A percentile compares a stretch with the other conserved stretches of the same genome.
These are phyloP conservation scores for Lepisosteus oculatus DNA, from an alignment of 2,113 vertebrate species.

Conservation along the genomic window DNA sequence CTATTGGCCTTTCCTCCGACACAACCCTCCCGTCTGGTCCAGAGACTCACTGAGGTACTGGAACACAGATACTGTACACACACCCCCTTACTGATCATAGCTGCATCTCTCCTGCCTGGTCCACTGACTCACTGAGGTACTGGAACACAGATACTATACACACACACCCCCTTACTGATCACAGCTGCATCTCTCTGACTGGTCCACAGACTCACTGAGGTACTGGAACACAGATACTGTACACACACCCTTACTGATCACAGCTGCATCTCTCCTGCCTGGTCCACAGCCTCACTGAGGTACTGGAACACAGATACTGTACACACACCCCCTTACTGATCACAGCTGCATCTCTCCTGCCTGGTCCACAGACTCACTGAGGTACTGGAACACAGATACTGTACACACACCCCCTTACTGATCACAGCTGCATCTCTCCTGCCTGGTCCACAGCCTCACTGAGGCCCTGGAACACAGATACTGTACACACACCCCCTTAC, in stretches of 20 bases:
- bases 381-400: conserved; percentile 51
- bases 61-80: too few species aligned
- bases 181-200: too few species aligned
- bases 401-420: background rate
- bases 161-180: background rate
- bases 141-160: background rate
- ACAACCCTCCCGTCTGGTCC: too few species aligned
- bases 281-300: too few species aligned
- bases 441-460: background rate
- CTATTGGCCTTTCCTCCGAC: too few species aligned
- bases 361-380: conserved; percentile 86
- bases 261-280: too few species aligned
- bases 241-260: background rate
- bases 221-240: background rate
- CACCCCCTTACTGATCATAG: conserved; percentile 20
- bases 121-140: conserved; percentile 88
- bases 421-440: too few species aligned
- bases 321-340: too few species aligned
- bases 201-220: background rate
- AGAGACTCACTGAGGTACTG: background rate
- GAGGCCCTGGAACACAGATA: background rate
- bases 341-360: conserved; percentile 73
- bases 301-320: too few species aligned
- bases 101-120: conserved; percentile 78
- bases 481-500: background rate